Base-by-base conservation (phyloP, 2,888 invertebrate species). In the Trichopoda pennipes region DNA sequence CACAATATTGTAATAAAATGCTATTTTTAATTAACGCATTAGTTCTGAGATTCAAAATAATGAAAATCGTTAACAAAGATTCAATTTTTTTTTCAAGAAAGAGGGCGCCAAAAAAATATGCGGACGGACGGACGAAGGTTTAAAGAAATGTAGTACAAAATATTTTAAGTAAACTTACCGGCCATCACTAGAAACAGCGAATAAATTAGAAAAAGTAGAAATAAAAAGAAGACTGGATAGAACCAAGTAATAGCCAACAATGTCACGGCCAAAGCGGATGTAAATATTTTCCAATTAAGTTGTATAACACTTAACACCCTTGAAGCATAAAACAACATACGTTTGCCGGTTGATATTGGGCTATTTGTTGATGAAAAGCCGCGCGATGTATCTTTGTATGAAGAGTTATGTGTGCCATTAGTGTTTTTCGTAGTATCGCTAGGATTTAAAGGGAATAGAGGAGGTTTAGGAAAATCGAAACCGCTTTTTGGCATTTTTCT, bases 181-280 rank as follows among this genome's bases (percentile, higher is more conserved):
- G 88, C 87, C 82, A 88, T 84, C 44, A 91, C 87, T 80, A 91
- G 85, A 81, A 91, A 85, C 80, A 89, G 76, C 17, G 91, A 91
- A 84, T 91, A 91, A 35, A 90, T 83, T 44, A 89, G 85, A 85
- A 91, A 91, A 32, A 91, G 85, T 75, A 91, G 90, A 82, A 91
- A 89, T 78, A 91, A 87, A 84, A 91, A 91, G 83, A 91, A 88
- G 58, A 90, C 87, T 79, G 91, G 91, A 88, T 91, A 91, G 86
- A 90, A 91, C 87, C 90, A 91, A 85, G 91, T 89, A 80, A 90
- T 88, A 70, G 90, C 89, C 84, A 90, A 85, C 51, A 91, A 85
- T 63, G 89, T 88, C 77, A 88, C 80, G 47, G 86, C 84, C 77
- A 86, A 85, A 80, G 87, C 88, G 85, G 89, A 87, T 83, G 87